Base-by-base conservation (phyloP, 2,888 invertebrate genomes). In the Andrena dorsata region DNA sequence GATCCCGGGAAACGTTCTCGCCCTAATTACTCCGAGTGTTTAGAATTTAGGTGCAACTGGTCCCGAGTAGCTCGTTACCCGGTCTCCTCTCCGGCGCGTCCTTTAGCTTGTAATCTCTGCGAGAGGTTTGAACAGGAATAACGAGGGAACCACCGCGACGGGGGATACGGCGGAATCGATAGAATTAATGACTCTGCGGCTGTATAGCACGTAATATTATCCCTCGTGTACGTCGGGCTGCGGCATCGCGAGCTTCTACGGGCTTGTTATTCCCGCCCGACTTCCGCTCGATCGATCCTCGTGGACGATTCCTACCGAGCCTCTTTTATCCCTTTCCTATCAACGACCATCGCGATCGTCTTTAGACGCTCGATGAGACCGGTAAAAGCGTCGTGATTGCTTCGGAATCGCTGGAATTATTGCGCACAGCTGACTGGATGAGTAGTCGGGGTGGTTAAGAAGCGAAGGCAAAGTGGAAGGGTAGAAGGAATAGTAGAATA, bases 131-230 rank as follows among this genome's bases (percentile, higher is more conserved):
- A 76, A 73, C 68, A n/a, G 76, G 65, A 70, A 66, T 77, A 75
- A 83, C 82, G 71, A 82, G 82, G 61, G 41, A 60, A 68, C n/a
- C 32, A 8, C 28, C 53, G 35, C 2, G 63, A 28, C 32, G 49
- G 16, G 60, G 65, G 65, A 61, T 10, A 69, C 49, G 56, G 66
- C 32, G 66, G 70, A 74, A 83, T 77, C 83, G 78, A 83, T 83
- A 82, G 82, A 82, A 82, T 83, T 82, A 82, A 83, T 70, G 82
- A 81, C 61, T 80, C 61, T 28, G 72, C 26, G 53, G 65, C 64
- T 82, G 8, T 80, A 56, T 28, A 82, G 35, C 61, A 64, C 41
- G 72, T 72, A 75, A 72, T 58, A 72, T 80, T 80, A 82, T 80
- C 71, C 80, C 26, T 56, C 53, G 73, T 10, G 20, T 51, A 73